Conservation (phyloP, 2,113 vertebrate species). For the Melanocharis versteri region DNA sequence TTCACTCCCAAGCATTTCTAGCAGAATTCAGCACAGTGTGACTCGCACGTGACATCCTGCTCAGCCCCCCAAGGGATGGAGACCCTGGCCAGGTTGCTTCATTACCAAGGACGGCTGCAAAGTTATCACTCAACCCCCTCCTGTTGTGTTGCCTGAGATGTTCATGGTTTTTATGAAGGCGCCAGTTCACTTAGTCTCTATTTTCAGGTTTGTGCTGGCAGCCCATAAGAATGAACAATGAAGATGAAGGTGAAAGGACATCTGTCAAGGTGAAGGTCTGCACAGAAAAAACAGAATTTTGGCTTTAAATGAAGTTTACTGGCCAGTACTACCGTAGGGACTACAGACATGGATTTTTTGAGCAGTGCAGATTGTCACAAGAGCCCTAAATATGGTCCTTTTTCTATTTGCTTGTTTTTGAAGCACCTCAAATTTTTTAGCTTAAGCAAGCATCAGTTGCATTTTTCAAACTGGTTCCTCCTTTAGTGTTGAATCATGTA, state of each 20-base stretch:
- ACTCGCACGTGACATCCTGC: rapidly evolving
- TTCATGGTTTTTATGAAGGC: background rate
- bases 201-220: background rate
- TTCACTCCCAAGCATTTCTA: background rate
- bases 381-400: background rate
- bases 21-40: background rate
- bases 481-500: background rate
- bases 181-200: background rate
- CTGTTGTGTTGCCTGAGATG: background rate
- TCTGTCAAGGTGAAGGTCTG: background rate
- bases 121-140: background rate
- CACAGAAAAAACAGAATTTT: background rate
- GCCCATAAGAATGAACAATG: background rate
- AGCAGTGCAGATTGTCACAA: background rate
- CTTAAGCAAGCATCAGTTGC: background rate
- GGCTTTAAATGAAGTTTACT: background rate
- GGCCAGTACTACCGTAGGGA: background rate
- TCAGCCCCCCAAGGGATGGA: background rate
- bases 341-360: background rate
- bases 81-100: background rate
- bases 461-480: background rate
- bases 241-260: background rate
- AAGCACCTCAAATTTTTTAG: background rate
- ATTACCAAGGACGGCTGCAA: background rate
- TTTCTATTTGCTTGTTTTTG: background rate